Conservation (phyloP, 1,140 invertebrate genomes). For the Euura saliciscinereae region DNA sequence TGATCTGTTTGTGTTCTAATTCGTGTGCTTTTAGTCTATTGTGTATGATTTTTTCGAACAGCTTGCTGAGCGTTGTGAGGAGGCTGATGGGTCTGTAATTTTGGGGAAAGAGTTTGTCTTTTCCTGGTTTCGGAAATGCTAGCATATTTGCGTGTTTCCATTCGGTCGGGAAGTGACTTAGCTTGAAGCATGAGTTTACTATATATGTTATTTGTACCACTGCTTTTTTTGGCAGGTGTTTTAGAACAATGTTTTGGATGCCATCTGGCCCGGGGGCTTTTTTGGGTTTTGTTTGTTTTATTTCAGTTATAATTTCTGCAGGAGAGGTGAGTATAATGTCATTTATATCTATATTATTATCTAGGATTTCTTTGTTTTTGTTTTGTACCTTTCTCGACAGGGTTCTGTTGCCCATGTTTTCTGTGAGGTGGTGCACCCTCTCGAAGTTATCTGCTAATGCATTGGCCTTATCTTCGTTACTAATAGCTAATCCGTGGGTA, state of each 20-base stretch:
- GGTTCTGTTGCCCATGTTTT: constrained; percentile 16
- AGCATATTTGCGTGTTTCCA: constrained; percentile 37
- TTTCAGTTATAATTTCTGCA: constrained; percentile 22
- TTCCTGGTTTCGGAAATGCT: not conserved
- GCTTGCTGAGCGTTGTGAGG: constrained; percentile 23
- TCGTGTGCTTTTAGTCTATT: constrained; percentile 8
- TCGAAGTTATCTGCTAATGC: constrained; percentile 19
- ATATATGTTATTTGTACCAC: constrained; percentile 28
- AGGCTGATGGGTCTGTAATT: not conserved
- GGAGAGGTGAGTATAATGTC: constrained; percentile 18
- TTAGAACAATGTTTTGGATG: constrained; percentile 32
- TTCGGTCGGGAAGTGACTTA: constrained; percentile 28
- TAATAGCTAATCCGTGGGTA: constrained; percentile 13
- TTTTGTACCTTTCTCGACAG: constrained; percentile 12
- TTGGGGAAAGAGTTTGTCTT: no score
- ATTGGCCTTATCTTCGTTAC: constrained; percentile 15
- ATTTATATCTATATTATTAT: no score
- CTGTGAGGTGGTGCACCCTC: constrained; percentile 18
- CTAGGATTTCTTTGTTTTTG: not conserved
- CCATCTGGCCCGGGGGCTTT: constrained; percentile 36
- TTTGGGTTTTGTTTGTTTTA: constrained; percentile 27
- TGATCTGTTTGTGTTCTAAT: constrained; percentile 6
- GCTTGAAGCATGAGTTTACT: constrained; percentile 32
- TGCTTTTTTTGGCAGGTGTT: constrained; percentile 32
- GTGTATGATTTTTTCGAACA: constrained; percentile 21